Percentiles rank a stretch among this genome's conserved stretches.
Evolutionary conservation across 1,140 invertebrate genomes (phyloP).

Genomic region (Drosophila elegans): DNA sequence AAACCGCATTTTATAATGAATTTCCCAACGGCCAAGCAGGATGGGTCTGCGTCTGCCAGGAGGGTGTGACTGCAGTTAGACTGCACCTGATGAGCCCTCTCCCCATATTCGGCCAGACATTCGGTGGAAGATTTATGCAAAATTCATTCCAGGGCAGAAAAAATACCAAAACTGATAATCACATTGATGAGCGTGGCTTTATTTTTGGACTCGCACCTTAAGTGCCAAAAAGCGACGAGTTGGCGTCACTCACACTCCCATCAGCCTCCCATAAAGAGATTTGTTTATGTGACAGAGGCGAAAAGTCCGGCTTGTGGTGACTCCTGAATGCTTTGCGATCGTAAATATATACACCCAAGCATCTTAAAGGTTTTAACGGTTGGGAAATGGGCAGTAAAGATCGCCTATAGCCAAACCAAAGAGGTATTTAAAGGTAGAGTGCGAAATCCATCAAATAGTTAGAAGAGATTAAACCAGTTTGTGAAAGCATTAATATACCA

Average conservation of each 20-base stretch:
- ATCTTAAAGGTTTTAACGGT: not conserved
- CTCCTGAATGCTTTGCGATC: conserved; percentile 44
- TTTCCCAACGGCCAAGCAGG: conserved; percentile 32
- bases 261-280: conserved; percentile 64
- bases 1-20: conserved; percentile 77
- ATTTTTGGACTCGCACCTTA: conserved; percentile 68
- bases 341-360: conserved; percentile 42
- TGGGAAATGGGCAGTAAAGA: not conserved
- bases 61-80: conserved; percentile 21
- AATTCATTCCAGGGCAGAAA: conserved; percentile 38
- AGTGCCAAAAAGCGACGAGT: conserved; percentile 54
- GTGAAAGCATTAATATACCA: not conserved
- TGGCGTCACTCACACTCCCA: conserved; percentile 60
- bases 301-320: conserved; percentile 46
- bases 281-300: conserved; percentile 58
- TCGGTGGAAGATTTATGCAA: conserved; percentile 57
- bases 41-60: conserved; percentile 3
- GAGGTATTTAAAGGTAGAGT: too few species aligned
- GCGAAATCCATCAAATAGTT: not conserved
- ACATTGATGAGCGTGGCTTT: conserved; percentile 67
- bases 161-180: conserved; percentile 54
- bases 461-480: not conserved
- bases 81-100: conserved; percentile 41
- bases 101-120: conserved; percentile 14
- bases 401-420: not conserved